Conservation (phyloP, 2,113 vertebrate genomes). For the Limnothrissa miodon region DNA sequence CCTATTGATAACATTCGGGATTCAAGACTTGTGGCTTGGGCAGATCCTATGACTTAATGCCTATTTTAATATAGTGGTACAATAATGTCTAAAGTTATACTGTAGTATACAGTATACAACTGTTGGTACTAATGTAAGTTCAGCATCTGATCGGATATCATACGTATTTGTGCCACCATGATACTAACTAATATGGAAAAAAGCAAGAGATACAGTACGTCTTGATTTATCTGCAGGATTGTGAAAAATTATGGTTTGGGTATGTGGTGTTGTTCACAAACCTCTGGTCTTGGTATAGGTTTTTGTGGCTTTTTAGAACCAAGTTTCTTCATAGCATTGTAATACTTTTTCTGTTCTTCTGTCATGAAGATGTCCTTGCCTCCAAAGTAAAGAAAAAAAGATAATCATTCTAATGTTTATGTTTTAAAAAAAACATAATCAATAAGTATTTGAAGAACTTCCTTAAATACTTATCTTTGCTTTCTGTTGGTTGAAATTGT, state of each 20-base stretch:
- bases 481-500: slow-evolving; percentile 91
- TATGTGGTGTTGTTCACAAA: slow-evolving; percentile 49
- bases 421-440: too few relatives aligned
- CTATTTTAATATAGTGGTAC: too few relatives aligned
- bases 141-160: background rate
- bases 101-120: too few relatives aligned
- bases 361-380: slow-evolving; percentile 97
- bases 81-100: too few relatives aligned
- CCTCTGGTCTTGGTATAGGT: slow-evolving; percentile 87
- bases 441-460: background rate
- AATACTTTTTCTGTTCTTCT: slow-evolving; percentile 96
- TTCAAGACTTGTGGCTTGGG: too few relatives aligned
- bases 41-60: too few relatives aligned
- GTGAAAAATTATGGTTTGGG: background rate
- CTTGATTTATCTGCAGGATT: background rate
- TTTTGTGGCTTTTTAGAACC: slow-evolving; percentile 94
- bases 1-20: too few relatives aligned
- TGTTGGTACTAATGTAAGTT: too few relatives aligned
- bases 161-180: background rate
- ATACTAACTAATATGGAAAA: background rate
- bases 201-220: background rate
- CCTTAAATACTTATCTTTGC: slow-evolving; percentile 83
- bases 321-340: slow-evolving; percentile 95
- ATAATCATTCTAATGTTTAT: slow-evolving; percentile 39
- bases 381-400: slow-evolving; percentile 80